These are phyloP conservation scores for Zoanthus solanderi DNA, from an alignment of 92 coral and sea anemone species.

Conservation along the genomic window DNA sequence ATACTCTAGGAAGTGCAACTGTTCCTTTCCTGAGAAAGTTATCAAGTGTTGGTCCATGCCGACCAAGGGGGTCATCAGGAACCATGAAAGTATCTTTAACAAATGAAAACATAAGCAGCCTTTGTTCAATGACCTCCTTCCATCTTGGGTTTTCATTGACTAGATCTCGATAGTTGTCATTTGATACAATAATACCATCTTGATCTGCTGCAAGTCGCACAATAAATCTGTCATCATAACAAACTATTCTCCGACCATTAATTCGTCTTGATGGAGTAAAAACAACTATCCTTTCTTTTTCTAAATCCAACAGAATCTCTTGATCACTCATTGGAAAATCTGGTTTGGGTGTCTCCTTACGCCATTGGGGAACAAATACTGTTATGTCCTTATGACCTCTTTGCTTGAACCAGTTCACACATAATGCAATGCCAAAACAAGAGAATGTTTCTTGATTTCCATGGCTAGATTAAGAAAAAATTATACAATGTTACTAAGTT, in stretches of 20 bases:
- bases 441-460: conserved; percentile 91
- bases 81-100: conserved; percentile 96
- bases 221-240: conserved; percentile 96
- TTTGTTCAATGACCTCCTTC: conserved; percentile 92
- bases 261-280: conserved; percentile 96
- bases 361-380: conserved; percentile 98
- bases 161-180: conserved; percentile 94
- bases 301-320: conserved; percentile 81
- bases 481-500: not conserved
- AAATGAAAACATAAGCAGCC: conserved; percentile 96
- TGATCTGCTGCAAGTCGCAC: conserved; percentile 90
- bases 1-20: conserved; percentile 78
- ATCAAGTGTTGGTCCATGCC: conserved; percentile 94
- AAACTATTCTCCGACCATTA: conserved; percentile 95
- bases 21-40: conserved; percentile 96
- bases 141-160: conserved; percentile 87
- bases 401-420: conserved; percentile 89
- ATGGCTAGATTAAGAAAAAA: conserved; percentile 73
- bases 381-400: conserved; percentile 95
- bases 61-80: conserved; percentile 97
- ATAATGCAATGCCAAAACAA: conserved; percentile 89
- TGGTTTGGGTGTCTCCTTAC: conserved; percentile 86
- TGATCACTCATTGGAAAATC: conserved; percentile 92
- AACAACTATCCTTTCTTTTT: conserved; percentile 78
- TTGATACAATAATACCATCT: conserved; percentile 95